Evolutionary conservation across 2,113 vertebrate genomes (phyloP), one percentile per base, ranked within the genome.

Genomic region (Choloepus hoffmanni): DNA sequence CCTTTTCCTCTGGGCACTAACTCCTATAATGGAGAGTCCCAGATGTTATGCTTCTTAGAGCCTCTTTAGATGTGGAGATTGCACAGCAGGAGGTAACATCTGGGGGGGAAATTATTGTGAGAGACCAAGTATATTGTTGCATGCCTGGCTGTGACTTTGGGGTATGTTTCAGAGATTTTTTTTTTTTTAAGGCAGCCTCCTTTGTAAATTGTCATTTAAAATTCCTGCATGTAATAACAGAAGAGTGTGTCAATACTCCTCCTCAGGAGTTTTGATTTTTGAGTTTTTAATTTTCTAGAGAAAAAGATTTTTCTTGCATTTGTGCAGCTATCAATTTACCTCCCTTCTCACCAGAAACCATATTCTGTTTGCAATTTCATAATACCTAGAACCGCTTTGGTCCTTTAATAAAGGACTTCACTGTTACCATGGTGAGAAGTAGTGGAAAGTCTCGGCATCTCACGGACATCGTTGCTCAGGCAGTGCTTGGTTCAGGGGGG

Each of bases 71-170:
- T 50, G 28, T 97, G 86, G 92, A 96, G 96, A 93, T 67, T 88
- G 81, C 94, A 85, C 95, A 97, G 97, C 96, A 95, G 95, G 96
- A 95, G 95, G 67, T 81, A 94, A 96, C 96, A 97, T 97, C 96
- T 98, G 97, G 95, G 92, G 70, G 24, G 8, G 28, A 76, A 45
- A 53, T 78, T 5, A 45, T 26, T 21, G 48, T 63, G 65, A 86
- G 24, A 83, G 86, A 92, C 68, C 77, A 30, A 68, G 72, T 77
- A 77, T 72, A 86, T 26, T 74, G 43, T 74, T 82, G 28, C 55
- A 50, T 53, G 70, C 50, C 60, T 62, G 60, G 26, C 67, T 85
- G 70, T 72, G 43, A 93, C 82, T 92, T 88, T 86, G 91, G 43
- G 7, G 19, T 77, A 15, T 58, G 36, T 62, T 89, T 95, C 60